These are phyloP conservation scores for Chirona hameri DNA, from an alignment of 2,888 invertebrate genomes.

Conservation along the genomic window DNA sequence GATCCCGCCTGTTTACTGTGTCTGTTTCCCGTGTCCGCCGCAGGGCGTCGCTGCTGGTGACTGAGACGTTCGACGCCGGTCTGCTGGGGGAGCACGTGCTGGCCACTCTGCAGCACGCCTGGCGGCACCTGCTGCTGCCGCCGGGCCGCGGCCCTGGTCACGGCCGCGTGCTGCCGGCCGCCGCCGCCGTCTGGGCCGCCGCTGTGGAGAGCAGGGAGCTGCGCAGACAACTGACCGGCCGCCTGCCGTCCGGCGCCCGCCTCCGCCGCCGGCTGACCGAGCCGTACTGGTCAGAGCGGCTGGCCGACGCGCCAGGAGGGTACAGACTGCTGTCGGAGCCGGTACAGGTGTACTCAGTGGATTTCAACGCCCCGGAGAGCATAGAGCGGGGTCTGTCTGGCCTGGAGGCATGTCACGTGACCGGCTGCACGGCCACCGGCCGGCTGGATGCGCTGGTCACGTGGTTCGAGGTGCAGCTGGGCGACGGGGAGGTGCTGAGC, in stretches of 20 bases:
- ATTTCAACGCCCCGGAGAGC: constrained; percentile 59
- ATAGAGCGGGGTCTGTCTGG: constrained; percentile 50
- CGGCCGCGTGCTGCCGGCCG: constrained; percentile 47
- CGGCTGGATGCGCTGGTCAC: constrained; percentile 62
- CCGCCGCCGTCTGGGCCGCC: constrained; percentile 40
- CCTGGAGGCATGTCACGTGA: constrained; percentile 42
- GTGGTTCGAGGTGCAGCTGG: constrained; percentile 69
- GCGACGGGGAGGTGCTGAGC: constrained; percentile 58
- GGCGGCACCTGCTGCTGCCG: constrained; percentile 57
- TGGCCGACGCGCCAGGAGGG: constrained; percentile 54
- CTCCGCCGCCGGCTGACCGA: constrained; percentile 46
- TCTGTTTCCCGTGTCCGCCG: constrained; percentile 38
- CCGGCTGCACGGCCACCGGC: constrained; percentile 50
- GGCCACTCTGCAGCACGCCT: constrained; percentile 64
- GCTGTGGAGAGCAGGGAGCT: not conserved
- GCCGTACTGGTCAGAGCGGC: constrained; percentile 67
- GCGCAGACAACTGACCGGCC: not conserved
- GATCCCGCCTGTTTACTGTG: too few relatives aligned
- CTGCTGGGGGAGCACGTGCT: constrained; percentile 71
- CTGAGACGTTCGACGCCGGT: constrained; percentile 76
- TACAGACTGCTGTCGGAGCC: constrained; percentile 58
- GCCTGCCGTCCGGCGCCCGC: not conserved
- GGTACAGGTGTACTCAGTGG: constrained; percentile 54
- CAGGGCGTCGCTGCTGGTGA: constrained; percentile 61
- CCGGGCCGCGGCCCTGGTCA: constrained; percentile 42